These are phyloP conservation scores for Choloepus hoffmanni DNA, from an alignment of 2,113 vertebrate genomes.

Conservation along the genomic window DNA sequence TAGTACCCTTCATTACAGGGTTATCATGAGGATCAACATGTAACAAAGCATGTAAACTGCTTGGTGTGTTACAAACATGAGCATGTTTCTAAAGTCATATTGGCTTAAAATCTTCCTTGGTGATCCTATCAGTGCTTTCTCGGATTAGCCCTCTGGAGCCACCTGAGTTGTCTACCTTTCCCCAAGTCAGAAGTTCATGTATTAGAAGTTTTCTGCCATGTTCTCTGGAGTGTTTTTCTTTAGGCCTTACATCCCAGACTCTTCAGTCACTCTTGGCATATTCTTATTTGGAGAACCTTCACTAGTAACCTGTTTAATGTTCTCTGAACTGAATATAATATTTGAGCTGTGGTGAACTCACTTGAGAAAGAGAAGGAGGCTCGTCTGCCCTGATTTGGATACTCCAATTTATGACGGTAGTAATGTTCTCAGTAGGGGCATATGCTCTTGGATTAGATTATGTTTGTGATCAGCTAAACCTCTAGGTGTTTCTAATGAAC, in stretches of 20 bases:
- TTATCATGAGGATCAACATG: accelerated
- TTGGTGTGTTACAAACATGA: accelerated
- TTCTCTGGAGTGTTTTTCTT: neutral
- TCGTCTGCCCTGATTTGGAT: too few species aligned
- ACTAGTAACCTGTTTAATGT: accelerated
- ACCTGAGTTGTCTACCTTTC: neutral
- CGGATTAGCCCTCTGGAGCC: accelerated
- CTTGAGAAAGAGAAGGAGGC: neutral
- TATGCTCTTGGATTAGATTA: neutral
- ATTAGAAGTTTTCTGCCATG: neutral
- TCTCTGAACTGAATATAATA: accelerated
- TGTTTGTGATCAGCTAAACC: neutral
- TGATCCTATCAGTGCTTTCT: accelerated
- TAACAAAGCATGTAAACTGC: accelerated
- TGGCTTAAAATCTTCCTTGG: too few species aligned
- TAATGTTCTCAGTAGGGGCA: accelerated
- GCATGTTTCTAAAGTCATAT: too few species aligned
- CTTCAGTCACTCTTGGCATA: accelerated
- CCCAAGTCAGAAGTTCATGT: accelerated
- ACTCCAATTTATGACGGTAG: accelerated
- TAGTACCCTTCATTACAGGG: accelerated
- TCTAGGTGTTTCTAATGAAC: too few species aligned
- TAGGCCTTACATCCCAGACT: neutral
- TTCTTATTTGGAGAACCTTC: accelerated
- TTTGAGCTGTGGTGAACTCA: accelerated